Base-by-base conservation (phyloP, 2,888 invertebrate species). In the Polia nebulosa region DNA sequence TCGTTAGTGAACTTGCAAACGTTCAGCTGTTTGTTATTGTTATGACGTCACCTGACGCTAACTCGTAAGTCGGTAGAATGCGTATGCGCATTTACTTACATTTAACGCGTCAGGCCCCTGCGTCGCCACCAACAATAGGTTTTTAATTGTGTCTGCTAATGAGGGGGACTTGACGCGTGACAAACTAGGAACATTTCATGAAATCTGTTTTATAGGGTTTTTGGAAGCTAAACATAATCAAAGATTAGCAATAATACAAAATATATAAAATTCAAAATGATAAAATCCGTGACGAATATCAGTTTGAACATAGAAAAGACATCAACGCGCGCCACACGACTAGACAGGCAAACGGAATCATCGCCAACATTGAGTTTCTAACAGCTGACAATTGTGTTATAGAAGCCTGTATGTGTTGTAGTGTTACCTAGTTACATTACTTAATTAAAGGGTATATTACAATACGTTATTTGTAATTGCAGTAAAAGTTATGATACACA, bases 271-370 rank as follows among this genome's bases (percentile, higher is more conserved):
- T 13, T 6, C 8, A 53, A 55, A n/a, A n/a, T n/a, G n/a, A n/a
- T n/a, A n/a, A n/a, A n/a, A n/a, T n/a, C n/a, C n/a, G 13, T 47
- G 20, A 17, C n/a, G 34, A 45, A 39, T 29, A 17, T 15, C 45
- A 32, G 53, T 57, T 13, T 36, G 29, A 58, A 53, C 79, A 65
- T 78, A 52, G 60, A 72, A 78, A 83, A 86, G 86, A 86, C 63
- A 70, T 86, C 76, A 86, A 86, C 86, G 86, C 80, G 82, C 59
- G 7, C 20, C 9, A 20, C 7, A 11, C 8, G 51, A 15, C 29
- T 34, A 5, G 5, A 17, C 36, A 6, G 7, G 1, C 0, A 25
- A 9, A 13, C 15, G 27, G 15, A 1, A 13, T 29, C 17, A 20
- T 17, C 25, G 15, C 13, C 34, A 13, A 22, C 11, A 15, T 13